phyloP scores from a whole-genome alignment of 2,797 vertebrate genomes.

The Microctenopoma lineatum region DNA sequence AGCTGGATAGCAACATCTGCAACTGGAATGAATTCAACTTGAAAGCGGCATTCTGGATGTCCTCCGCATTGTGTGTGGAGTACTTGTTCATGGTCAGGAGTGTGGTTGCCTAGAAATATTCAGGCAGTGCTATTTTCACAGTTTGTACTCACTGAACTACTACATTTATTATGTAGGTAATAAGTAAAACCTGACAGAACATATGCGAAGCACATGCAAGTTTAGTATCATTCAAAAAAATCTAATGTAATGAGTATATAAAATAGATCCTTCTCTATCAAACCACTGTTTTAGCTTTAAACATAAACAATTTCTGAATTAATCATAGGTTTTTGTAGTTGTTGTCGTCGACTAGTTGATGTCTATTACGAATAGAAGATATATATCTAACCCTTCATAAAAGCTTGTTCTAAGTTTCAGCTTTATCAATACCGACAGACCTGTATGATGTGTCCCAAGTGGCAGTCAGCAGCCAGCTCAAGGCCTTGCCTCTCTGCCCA shows the following conservation, averaged over 20 bases:
- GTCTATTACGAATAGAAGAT: not conserved
- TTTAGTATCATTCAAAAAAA: conserved; percentile 4
- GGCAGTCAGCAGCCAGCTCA: conserved; percentile 94
- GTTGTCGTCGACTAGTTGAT: no score
- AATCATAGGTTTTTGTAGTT: no score
- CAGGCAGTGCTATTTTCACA: conserved; percentile 44
- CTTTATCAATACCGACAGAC: conserved; percentile 63
- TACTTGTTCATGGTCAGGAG: conserved; percentile 95
- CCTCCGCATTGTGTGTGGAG: conserved; percentile 85
- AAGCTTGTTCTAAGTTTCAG: not conserved
- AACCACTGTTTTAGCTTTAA: not conserved
- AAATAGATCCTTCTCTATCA: not conserved
- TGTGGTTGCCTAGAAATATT: conserved; percentile 87
- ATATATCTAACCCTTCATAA: not conserved
- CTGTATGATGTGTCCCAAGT: conserved; percentile 93
- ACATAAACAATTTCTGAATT: not conserved
- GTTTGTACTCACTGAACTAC: conserved; percentile 18
- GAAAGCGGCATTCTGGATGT: conserved; percentile 91
- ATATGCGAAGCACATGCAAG: not conserved
- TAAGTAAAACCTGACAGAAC: conserved; percentile 21
- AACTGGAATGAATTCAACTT: conserved; percentile 94
- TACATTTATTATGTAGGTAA: conserved; percentile 15
- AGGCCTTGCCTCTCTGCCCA: conserved; percentile 98
- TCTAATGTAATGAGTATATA: not conserved
- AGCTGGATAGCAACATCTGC: conserved; percentile 87